These are phyloP conservation scores for Thereva unica DNA, from an alignment of 2,888 invertebrate species.

Conservation along the genomic window DNA sequence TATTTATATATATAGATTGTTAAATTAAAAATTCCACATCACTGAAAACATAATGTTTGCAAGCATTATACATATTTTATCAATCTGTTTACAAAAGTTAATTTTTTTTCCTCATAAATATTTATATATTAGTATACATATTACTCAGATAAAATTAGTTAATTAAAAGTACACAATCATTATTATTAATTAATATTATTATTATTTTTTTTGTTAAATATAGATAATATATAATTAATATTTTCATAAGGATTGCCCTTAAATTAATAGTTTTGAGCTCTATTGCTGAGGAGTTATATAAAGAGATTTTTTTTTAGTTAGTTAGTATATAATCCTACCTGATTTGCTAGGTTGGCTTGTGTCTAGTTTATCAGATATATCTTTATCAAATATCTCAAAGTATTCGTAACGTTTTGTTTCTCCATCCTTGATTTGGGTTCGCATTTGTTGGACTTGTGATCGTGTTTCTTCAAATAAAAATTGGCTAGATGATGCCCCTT, in stretches of 20 bases:
- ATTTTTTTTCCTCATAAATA: constrained; percentile 17
- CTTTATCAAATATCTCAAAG: constrained; percentile 40
- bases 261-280: constrained; percentile 31
- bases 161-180: no score
- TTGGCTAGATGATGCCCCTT: constrained; percentile 29
- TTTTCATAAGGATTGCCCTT: no score
- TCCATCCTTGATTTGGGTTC: constrained; percentile 30
- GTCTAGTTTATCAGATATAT: constrained; percentile 35
- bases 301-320: constrained; percentile 1
- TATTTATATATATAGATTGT: not conserved
- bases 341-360: constrained; percentile 30
- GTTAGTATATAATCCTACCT: constrained; percentile 38
- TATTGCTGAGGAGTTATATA: constrained; percentile 33
- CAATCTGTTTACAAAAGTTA: constrained; percentile 7
- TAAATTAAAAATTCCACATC: constrained; percentile 8
- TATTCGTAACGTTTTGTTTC: constrained; percentile 37
- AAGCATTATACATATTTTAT: constrained; percentile 35
- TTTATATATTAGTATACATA: not conserved
- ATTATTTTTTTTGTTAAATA: no score
- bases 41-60: constrained; percentile 39
- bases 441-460: not conserved
- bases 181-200: no score
- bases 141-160: not conserved
- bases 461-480: constrained; percentile 31
- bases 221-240: no score